Conservation (phyloP, 2,888 invertebrate genomes). For the Dynastes grantii region DNA sequence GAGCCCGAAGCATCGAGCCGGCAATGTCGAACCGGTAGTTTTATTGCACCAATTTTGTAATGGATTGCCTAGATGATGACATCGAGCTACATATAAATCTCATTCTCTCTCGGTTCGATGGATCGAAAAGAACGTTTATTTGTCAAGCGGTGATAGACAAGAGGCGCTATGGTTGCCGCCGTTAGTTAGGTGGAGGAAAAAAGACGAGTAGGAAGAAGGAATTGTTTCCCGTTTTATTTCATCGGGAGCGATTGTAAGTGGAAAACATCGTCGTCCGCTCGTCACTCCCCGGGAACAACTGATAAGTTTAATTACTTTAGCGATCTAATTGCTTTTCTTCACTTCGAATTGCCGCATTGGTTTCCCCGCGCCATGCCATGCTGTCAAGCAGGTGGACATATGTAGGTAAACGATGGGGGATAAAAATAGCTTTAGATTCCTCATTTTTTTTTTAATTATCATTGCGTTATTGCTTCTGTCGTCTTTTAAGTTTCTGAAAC, state of each 20-base stretch:
- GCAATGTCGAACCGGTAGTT: conserved; percentile 41
- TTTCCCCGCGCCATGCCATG: neutral
- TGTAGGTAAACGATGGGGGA: too few species aligned
- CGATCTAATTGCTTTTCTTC: conserved; percentile 30
- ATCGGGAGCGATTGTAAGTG: conserved; percentile 9
- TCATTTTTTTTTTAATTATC: too few species aligned
- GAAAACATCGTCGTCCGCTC: conserved; percentile 26
- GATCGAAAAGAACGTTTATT: conserved; percentile 48
- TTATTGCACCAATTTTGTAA: conserved; percentile 51
- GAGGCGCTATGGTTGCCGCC: conserved; percentile 8
- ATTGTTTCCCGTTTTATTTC: conserved; percentile 40
- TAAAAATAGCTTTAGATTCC: too few species aligned
- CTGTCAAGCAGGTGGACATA: too few species aligned
- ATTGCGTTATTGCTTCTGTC: too few species aligned
- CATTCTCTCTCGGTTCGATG: conserved; percentile 43
- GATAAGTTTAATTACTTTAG: conserved; percentile 44
- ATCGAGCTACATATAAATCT: conserved; percentile 52
- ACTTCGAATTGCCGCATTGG: neutral
- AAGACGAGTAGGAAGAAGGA: conserved; percentile 24
- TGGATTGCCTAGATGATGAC: conserved; percentile 51
- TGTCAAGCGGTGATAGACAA: conserved; percentile 49
- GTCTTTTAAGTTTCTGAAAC: too few species aligned
- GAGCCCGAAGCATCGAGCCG: conserved; percentile 4
- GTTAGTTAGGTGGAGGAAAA: conserved; percentile 2
- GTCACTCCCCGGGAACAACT: conserved; percentile 7